Evolutionary conservation across 2,797 vertebrate species (phyloP), one percentile per base, ranked within the genome.

Genomic region (Gymnothorax reevesii): DNA sequence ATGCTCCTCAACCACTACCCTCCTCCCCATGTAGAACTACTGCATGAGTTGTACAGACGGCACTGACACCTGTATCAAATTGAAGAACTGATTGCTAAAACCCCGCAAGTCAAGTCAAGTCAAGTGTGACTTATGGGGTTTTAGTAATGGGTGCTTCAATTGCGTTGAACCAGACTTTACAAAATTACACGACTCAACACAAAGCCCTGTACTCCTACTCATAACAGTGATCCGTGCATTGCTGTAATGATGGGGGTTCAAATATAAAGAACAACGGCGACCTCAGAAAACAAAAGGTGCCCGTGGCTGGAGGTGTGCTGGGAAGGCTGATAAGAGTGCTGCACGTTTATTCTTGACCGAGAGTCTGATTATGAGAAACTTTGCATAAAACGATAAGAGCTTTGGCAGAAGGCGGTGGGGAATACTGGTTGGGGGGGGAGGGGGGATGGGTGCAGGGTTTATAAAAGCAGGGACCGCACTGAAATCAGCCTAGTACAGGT

Each of bases 361-460:
- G n/a, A 71, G 82, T 83, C 75, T 75, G 17, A 85, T 80, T 59
- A 22, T 20, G 54, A 85, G 80, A 85, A 49, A 83, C 69, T 89
- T 87, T 89, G 86, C 89, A 89, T 89, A 89, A 84, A 2, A 49
- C 84, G 89, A 90, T 86, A 87, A 88, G 83, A 64, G 57, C 54
- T 42, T 79, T 89, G 88, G 85, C 88, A 80, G 33, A 22, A 27
- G 33, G 25, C 57, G 10, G n/a, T 54, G 89, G 88, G 86, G 77
- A 88, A 87, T 88, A 83, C 84, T 84, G 84, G 57, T 12, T 60
- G 25, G 64, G 42, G n/a, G 64, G 77, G 66, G n/a, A 60, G 73
- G 49, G 88, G 42, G 77, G 82, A 57, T 82, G 77, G 27, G 82
- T 55, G 59, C n/a, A 77, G 69, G 6, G 57, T 86, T 84, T 91